phyloP scores from a whole-genome alignment of 2,888 invertebrate species.

The Polydrusus pterygomalis region DNA sequence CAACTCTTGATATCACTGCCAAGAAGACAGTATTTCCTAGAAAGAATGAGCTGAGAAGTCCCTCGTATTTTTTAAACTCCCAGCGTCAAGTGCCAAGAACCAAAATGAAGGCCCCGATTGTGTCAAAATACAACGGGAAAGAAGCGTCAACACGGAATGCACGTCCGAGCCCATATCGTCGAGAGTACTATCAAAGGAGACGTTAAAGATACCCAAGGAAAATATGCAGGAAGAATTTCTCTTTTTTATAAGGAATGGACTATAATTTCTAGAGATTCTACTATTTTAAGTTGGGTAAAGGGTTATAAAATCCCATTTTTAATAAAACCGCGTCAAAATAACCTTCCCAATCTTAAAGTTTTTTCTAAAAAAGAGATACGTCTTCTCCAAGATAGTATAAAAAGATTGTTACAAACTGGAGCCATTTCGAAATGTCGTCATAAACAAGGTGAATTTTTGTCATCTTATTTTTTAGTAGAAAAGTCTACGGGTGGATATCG shows the following conservation, averaged over 20 bases:
- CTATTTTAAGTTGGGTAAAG: not conserved
- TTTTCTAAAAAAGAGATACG: not conserved
- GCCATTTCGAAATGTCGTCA: not conserved
- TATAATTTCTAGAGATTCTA: not conserved
- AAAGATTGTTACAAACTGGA: not conserved
- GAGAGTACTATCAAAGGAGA: conserved; percentile 1
- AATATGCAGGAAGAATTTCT: conserved; percentile 4
- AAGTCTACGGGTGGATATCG: conserved; percentile 34
- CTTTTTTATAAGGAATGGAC: not conserved
- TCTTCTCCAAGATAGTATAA: not conserved
- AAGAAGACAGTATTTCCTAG: not conserved
- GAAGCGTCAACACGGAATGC: not conserved
- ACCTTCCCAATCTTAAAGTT: not conserved
- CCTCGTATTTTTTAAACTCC: not conserved
- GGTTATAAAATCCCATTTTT: conserved; percentile 1
- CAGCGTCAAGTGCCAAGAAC: not conserved
- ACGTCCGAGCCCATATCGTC: not conserved
- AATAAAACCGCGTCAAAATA: not conserved
- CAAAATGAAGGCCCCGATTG: conserved; percentile 1
- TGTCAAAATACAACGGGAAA: not conserved
- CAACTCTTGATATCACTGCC: not conserved
- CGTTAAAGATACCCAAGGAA: not conserved
- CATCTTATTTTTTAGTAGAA: conserved; percentile 15
- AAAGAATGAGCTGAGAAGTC: not conserved
- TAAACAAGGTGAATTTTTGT: conserved; percentile 1